phyloP scores from a whole-genome alignment of 2,113 vertebrate genomes.

The Podarcis raffonei region DNA sequence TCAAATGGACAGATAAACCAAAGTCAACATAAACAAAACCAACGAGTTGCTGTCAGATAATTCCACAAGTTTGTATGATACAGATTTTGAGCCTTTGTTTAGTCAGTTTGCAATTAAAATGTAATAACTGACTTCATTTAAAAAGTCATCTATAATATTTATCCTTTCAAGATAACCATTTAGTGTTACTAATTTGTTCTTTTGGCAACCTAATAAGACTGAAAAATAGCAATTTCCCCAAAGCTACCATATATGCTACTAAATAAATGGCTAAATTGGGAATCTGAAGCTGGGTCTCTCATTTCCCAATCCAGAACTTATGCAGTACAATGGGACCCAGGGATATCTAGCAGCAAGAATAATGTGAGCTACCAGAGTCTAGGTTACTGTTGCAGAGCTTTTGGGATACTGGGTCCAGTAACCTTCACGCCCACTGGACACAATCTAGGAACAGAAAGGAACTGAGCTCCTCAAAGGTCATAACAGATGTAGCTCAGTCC shows the following conservation, averaged over 20 bases:
- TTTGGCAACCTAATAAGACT: background rate
- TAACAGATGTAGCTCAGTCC: background rate
- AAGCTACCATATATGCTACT: background rate
- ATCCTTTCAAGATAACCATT: background rate
- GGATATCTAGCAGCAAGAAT: background rate
- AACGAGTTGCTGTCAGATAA: background rate
- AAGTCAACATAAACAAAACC: background rate
- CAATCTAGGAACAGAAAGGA: slow-evolving; percentile 2
- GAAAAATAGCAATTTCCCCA: background rate
- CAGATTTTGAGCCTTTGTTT: background rate
- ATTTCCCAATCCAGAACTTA: background rate
- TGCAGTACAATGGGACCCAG: too few relatives aligned
- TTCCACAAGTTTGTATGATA: too few relatives aligned
- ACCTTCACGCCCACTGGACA: slow-evolving; percentile 1
- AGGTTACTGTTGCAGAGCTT: background rate
- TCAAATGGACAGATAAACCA: background rate
- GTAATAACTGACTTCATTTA: background rate
- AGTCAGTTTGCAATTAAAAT: background rate
- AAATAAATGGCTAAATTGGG: background rate
- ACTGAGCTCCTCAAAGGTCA: slow-evolving; percentile 12
- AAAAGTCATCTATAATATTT: background rate
- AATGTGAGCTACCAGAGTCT: background rate
- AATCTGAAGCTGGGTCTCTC: background rate
- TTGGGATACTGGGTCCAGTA: background rate
- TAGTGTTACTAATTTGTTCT: background rate